Evolutionary conservation across 2,888 invertebrate genomes (phyloP).

Genomic region (Endotricha flammealis): DNA sequence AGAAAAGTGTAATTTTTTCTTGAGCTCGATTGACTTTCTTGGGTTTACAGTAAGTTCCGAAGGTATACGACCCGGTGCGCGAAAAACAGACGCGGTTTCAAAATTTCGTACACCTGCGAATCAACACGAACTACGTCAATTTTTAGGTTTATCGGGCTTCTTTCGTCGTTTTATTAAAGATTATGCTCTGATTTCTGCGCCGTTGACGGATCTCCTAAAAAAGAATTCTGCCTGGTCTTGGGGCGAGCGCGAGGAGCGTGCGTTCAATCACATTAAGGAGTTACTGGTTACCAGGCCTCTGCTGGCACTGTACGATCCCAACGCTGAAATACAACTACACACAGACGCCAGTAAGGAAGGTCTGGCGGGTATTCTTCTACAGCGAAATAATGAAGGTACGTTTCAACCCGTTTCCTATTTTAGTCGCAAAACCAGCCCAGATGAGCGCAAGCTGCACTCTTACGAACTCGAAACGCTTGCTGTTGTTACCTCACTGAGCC

Average conservation of each 20-base stretch:
- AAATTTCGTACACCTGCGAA: too few relatives aligned
- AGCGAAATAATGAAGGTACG: not conserved
- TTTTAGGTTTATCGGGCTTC: slow-evolving; percentile 24
- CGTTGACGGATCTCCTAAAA: slow-evolving; percentile 17
- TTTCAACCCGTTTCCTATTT: slow-evolving; percentile 12
- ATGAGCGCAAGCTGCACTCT: slow-evolving; percentile 12
- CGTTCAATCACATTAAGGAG: slow-evolving; percentile 2
- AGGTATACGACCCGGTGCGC: too few relatives aligned
- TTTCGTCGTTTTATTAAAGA: slow-evolving; percentile 22
- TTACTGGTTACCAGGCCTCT: not conserved
- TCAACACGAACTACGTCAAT: slow-evolving; percentile 22
- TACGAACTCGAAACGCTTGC: slow-evolving; percentile 20
- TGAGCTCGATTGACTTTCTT: too few relatives aligned
- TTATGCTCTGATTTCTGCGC: slow-evolving; percentile 18
- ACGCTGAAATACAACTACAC: slow-evolving; percentile 7
- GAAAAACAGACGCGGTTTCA: too few relatives aligned
- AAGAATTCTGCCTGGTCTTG: slow-evolving; percentile 12
- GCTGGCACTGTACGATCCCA: slow-evolving; percentile 6
- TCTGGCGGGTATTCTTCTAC: slow-evolving; percentile 8
- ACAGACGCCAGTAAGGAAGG: slow-evolving; percentile 11
- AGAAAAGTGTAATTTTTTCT: too few relatives aligned
- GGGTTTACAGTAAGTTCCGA: too few relatives aligned
- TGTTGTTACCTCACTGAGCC: slow-evolving; percentile 17
- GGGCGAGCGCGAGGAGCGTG: not conserved
- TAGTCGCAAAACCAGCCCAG: slow-evolving; percentile 13